Conservation (phyloP, 1,140 invertebrate species). For the Habropoda laboriosa region DNA sequence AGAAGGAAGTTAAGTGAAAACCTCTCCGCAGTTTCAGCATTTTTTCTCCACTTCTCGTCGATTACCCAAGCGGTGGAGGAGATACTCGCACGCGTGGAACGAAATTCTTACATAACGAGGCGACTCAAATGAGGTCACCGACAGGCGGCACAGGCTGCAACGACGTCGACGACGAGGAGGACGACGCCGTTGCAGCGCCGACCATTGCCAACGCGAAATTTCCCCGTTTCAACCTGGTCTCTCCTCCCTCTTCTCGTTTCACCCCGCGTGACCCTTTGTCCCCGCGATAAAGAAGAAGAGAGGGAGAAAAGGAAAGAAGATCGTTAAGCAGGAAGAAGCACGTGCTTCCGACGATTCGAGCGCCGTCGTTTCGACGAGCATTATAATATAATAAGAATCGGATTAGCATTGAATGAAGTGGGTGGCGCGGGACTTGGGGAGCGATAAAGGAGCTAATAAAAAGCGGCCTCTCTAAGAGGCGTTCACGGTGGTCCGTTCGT, state of each 20-base stretch:
- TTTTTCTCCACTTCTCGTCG: neutral
- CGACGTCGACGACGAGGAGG: too few species aligned
- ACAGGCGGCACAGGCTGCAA: neutral
- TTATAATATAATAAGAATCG: slow-evolving; percentile 82
- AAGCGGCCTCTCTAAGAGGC: slow-evolving; percentile 52
- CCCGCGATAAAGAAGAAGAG: neutral
- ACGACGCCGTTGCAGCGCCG: neutral
- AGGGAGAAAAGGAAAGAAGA: neutral
- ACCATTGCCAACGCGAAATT: neutral
- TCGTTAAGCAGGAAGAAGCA: slow-evolving; percentile 63
- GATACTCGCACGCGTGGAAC: neutral
- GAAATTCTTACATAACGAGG: slow-evolving; percentile 18
- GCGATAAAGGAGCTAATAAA: slow-evolving; percentile 73
- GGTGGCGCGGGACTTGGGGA: slow-evolving; percentile 71
- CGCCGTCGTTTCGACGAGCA: slow-evolving; percentile 74
- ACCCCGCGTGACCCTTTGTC: neutral
- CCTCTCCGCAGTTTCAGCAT: neutral
- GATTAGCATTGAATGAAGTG: slow-evolving; percentile 82
- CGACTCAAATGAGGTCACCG: slow-evolving; percentile 15
- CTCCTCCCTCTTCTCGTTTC: neutral
- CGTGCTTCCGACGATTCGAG: slow-evolving; percentile 69
- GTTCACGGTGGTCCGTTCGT: slow-evolving; percentile 67
- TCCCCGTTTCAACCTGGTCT: neutral
- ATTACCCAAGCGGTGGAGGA: neutral
- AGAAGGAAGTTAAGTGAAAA: neutral